These are phyloP conservation scores for Anaspis maculata DNA, from an alignment of 2,888 invertebrate genomes.

Conservation along the genomic window DNA sequence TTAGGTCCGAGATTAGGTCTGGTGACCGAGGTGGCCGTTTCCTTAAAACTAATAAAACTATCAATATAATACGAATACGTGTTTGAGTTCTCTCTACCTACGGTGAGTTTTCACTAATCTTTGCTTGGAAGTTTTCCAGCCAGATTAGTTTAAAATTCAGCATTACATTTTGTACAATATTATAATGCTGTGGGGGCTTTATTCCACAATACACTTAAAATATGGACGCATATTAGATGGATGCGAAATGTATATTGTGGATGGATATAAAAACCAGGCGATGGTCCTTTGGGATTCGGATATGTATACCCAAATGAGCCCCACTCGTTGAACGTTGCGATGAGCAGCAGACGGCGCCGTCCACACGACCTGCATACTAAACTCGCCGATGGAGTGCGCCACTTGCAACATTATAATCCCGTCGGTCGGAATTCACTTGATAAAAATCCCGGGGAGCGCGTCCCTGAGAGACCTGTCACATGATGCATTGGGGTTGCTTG, in stretches of 20 bases:
- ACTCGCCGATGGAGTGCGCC: constrained; percentile 20
- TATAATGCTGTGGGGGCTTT: constrained; percentile 1
- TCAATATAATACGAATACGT: too few relatives aligned
- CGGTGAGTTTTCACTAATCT: too few relatives aligned
- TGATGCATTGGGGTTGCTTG: too few relatives aligned
- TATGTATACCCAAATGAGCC: constrained; percentile 24
- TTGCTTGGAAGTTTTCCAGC: too few relatives aligned
- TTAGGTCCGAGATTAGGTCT: too few relatives aligned
- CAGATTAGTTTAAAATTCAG: background rate
- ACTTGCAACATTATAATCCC: constrained; percentile 26
- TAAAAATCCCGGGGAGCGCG: constrained; percentile 20
- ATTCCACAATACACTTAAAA: too few relatives aligned
- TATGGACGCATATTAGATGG: too few relatives aligned
- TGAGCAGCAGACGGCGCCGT: constrained; percentile 37
- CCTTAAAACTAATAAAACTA: too few relatives aligned
- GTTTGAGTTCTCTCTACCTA: too few relatives aligned
- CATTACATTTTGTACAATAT: background rate
- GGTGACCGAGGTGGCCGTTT: too few relatives aligned
- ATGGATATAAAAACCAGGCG: constrained; percentile 10
- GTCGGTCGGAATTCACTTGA: constrained; percentile 22
- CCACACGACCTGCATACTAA: constrained; percentile 33
- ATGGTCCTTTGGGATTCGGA: constrained; percentile 10
- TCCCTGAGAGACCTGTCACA: too few relatives aligned
- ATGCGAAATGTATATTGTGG: too few relatives aligned
- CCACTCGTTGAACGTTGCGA: constrained; percentile 27